Percentiles rank a stretch among this genome's conserved stretches.
phyloP scores from a whole-genome alignment of 2,888 invertebrate genomes.

The Hypolimnas misippus region DNA sequence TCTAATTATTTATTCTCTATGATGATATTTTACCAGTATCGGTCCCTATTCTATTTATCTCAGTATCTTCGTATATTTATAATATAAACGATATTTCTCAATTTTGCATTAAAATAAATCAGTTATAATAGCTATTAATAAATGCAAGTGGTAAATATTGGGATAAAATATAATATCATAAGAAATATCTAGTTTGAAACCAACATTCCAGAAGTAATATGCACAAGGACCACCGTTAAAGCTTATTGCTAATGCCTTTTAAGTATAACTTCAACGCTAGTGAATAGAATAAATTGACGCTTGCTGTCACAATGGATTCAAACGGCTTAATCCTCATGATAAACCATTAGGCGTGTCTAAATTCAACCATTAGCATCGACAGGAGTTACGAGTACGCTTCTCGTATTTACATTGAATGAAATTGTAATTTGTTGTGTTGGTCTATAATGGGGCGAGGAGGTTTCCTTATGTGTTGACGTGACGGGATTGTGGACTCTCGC shows the following conservation, averaged over 20 bases:
- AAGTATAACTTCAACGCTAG: constrained; percentile 51
- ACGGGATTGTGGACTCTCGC: constrained; percentile 53
- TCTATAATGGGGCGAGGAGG: constrained; percentile 59
- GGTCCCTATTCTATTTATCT: background rate
- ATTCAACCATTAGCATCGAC: constrained; percentile 68
- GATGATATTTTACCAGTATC: no score
- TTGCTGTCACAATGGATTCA: constrained; percentile 58
- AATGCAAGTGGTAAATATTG: constrained; percentile 19
- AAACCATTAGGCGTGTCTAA: constrained; percentile 73
- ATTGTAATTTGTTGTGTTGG: constrained; percentile 74
- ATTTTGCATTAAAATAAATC: background rate
- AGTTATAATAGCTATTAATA: constrained; percentile 20
- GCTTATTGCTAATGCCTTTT: constrained; percentile 41
- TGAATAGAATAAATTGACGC: constrained; percentile 58
- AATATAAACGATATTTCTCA: no score
- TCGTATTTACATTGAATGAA: constrained; percentile 80
- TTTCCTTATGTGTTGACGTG: constrained; percentile 63
- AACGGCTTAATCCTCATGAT: constrained; percentile 69
- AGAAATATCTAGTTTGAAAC: constrained; percentile 27
- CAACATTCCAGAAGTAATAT: constrained; percentile 30
- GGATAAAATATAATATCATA: constrained; percentile 15
- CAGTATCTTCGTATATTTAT: no score
- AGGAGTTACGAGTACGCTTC: constrained; percentile 55
- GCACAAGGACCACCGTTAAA: constrained; percentile 40
- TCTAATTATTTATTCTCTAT: background rate